A percentile compares a stretch with the other conserved stretches of the same genome.
phyloP scores from a whole-genome alignment of 2,797 vertebrate species.

The Eidolon dupreanum region DNA sequence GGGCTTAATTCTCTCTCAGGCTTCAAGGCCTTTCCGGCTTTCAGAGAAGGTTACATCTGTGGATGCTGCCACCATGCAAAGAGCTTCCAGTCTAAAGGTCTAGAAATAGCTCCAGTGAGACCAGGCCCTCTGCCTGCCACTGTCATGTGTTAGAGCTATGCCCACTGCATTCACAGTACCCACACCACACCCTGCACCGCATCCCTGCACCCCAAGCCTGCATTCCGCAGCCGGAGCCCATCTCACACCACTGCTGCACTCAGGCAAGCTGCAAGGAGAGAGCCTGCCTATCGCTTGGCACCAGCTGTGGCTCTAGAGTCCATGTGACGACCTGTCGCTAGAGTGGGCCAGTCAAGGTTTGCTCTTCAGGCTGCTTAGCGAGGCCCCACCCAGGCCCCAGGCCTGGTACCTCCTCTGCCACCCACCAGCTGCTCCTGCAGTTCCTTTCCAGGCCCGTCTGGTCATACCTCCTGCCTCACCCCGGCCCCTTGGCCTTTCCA shows the following conservation, averaged over 20 bases:
- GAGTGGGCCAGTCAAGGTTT: not conserved
- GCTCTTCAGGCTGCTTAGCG: not conserved
- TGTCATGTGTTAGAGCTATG: not conserved
- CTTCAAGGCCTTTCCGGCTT: not conserved
- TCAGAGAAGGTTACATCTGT: not conserved
- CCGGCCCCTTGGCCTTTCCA: constrained; percentile 68
- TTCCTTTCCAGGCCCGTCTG: not conserved
- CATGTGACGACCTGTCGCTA: not conserved
- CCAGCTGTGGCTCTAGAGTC: not conserved
- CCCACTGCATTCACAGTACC: not conserved
- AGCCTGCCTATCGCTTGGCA: too few relatives aligned
- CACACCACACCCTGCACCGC: not conserved
- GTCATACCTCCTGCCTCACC: not conserved
- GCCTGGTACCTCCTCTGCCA: not conserved
- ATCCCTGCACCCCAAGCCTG: not conserved
- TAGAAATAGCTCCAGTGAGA: not conserved
- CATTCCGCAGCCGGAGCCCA: not conserved
- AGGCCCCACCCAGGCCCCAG: not conserved
- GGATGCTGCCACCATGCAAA: not conserved
- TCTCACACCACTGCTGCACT: not conserved
- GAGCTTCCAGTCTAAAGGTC: not conserved
- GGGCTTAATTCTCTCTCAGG: not conserved
- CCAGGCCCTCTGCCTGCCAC: rapidly evolving
- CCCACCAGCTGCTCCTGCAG: not conserved
- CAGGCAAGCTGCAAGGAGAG: not conserved